Base-by-base conservation (phyloP, 92 coral and sea anemone species). In the Umimayanthus kanabou region DNA sequence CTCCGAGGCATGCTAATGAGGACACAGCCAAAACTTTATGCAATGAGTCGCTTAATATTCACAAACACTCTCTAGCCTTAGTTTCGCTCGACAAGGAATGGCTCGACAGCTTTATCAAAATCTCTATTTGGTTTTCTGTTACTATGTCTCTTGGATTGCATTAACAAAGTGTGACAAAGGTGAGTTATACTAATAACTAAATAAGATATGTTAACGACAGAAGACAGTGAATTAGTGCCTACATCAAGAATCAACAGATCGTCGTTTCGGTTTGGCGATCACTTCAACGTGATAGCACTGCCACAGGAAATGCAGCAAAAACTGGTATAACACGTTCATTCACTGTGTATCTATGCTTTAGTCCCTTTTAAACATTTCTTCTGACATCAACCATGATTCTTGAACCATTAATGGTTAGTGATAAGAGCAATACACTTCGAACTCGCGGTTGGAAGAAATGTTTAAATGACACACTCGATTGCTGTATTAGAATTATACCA, bases 1-100 rank as follows among this genome's bases (percentile, higher is more conserved):
- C 61, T 14, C 55, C 55, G 42, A 45, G 74, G 50, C 45, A 82
- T 82, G 86, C 86, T 42, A 82, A 82, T 83, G 78, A 67, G 66
- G 11, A 15, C 3, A 47, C 29, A 26, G 20, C 76, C 55, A 66
- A 82, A 82, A 66, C 7, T 82, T 82, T 30, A 65, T 69, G 69
- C 58, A 67, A 65, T 42, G 77, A 43, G 39, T 40, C 69, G 40
- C 61, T 43, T 66, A 82, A 66, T 66, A 82, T 39, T 82, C 76
- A 82, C 30, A 39, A 82, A 57, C 47, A 42, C 64, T 82, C 64
- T 69, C n/a, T 82, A 69, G 77, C 49, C 39, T 39, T 65, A 61
- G 29, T 42, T 47, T 67, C 77, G 64, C 29, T 9, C 33, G 57
- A 22, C 23, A 40, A 81, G 23, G 85, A 81, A 81, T 81, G 85